These are phyloP conservation scores for Rallus limicola DNA, from an alignment of 2,113 vertebrate species.

Conservation along the genomic window DNA sequence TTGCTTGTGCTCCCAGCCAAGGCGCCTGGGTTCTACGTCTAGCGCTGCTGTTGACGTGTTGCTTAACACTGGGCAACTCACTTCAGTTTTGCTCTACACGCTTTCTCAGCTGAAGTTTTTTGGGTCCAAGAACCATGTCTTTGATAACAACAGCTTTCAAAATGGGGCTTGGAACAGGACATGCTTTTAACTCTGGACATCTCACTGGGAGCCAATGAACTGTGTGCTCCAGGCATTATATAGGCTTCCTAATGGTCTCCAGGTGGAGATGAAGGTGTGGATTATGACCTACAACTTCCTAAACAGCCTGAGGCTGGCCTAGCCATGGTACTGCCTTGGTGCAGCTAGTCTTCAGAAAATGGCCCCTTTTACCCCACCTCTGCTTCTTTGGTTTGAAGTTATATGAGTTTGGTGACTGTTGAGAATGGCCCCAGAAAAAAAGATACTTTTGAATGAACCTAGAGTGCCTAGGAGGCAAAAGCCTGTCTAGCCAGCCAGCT, in stretches of 20 bases:
- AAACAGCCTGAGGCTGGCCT: neutral
- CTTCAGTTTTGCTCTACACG: neutral
- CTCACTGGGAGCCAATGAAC: neutral
- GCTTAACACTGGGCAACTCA: neutral
- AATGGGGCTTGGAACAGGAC: neutral
- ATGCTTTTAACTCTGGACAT: neutral
- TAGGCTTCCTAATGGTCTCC: slow-evolving; percentile 11
- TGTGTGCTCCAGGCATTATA: neutral
- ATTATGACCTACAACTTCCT: slow-evolving; percentile 13
- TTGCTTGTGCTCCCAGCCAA: neutral
- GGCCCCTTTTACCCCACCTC: neutral
- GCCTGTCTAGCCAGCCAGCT: neutral
- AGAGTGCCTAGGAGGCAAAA: neutral
- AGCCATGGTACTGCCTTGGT: neutral
- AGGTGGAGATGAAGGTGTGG: slow-evolving; percentile 24
- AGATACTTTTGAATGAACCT: neutral
- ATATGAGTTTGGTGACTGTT: neutral
- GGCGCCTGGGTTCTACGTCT: neutral
- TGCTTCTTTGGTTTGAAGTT: neutral
- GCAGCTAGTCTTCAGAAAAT: neutral
- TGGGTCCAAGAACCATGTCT: neutral
- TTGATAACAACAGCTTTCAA: neutral
- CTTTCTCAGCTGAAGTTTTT: neutral
- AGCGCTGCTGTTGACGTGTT: neutral
- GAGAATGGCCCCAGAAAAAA: neutral